A percentile compares a stretch with the other conserved stretches of the same genome.
Evolutionary conservation across 2,113 vertebrate genomes (phyloP).

Genomic region (Eulacestoma nigropectus): DNA sequence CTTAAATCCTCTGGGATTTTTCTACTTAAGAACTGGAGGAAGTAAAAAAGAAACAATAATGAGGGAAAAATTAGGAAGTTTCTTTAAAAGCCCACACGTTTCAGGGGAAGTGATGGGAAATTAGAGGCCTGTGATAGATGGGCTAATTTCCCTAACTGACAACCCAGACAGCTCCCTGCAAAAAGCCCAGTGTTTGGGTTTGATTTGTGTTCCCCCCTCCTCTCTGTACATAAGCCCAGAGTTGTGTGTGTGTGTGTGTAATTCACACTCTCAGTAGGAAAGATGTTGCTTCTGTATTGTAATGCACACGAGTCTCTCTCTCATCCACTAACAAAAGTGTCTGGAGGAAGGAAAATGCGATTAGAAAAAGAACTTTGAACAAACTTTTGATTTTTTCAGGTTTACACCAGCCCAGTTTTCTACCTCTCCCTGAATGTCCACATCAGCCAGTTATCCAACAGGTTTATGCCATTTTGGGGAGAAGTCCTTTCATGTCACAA

Average conservation of each 20-base stretch:
- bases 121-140: background rate
- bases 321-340: background rate
- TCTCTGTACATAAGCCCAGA: fast-evolving
- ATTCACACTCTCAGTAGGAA: background rate
- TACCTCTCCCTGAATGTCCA: background rate
- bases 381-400: background rate
- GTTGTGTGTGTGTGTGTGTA: background rate
- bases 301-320: background rate
- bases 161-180: background rate
- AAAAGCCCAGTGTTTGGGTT: background rate
- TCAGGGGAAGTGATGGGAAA: conserved; percentile 13
- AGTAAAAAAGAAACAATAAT: background rate
- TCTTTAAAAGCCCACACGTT: conserved; percentile 19
- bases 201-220: background rate
- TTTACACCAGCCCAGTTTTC: background rate
- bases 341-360: background rate
- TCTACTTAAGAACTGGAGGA: background rate
- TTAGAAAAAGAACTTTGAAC: background rate
- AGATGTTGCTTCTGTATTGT: background rate
- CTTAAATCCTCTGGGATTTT: background rate
- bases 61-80: background rate
- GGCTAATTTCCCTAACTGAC: conserved; percentile 39
- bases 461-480: background rate
- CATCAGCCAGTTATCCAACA: background rate
- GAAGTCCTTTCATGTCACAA: background rate